Percentiles rank a stretch among this genome's conserved stretches.
Conservation (phyloP, 1,140 invertebrate genomes). For the Carposina sasakii region DNA sequence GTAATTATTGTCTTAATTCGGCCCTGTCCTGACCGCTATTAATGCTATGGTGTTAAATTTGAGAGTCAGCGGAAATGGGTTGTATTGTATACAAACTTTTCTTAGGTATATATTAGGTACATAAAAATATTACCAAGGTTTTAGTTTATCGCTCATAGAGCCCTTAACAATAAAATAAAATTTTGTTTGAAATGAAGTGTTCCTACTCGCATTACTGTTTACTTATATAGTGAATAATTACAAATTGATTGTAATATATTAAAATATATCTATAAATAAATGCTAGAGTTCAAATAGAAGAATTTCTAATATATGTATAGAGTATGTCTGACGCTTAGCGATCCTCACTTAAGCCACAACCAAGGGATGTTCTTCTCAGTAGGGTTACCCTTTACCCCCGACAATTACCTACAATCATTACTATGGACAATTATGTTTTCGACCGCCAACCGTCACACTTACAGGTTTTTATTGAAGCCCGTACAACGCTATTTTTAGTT, state of each 20-base stretch:
- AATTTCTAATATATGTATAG: too few species aligned
- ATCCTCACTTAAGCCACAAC: constrained; percentile 19
- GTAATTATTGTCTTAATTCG: constrained; percentile 68
- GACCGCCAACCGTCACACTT: constrained; percentile 47
- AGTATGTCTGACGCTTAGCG: constrained; percentile 7
- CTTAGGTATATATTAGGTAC: too few species aligned
- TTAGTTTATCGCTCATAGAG: too few species aligned
- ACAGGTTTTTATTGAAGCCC: constrained; percentile 58
- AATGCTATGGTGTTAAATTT: constrained; percentile 15
- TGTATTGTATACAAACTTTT: too few species aligned
- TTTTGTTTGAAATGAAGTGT: too few species aligned
- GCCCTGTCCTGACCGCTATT: constrained; percentile 49
- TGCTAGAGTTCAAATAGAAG: too few species aligned
- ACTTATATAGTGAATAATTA: too few species aligned
- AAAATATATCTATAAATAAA: too few species aligned
- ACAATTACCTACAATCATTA: constrained; percentile 69
- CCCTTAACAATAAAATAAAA: too few species aligned
- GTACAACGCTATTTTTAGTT: constrained; percentile 52
- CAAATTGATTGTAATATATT: too few species aligned
- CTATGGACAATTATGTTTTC: constrained; percentile 59
- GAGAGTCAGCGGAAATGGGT: constrained; percentile 26
- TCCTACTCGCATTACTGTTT: too few species aligned
- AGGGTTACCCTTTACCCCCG: constrained; percentile 55
- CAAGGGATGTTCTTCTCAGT: constrained; percentile 37
- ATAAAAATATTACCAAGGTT: too few species aligned